Evolutionary conservation across 2,888 invertebrate species (phyloP), one percentile per base, ranked within the genome.

Genomic region (Lordiphosa fenestrarum): DNA sequence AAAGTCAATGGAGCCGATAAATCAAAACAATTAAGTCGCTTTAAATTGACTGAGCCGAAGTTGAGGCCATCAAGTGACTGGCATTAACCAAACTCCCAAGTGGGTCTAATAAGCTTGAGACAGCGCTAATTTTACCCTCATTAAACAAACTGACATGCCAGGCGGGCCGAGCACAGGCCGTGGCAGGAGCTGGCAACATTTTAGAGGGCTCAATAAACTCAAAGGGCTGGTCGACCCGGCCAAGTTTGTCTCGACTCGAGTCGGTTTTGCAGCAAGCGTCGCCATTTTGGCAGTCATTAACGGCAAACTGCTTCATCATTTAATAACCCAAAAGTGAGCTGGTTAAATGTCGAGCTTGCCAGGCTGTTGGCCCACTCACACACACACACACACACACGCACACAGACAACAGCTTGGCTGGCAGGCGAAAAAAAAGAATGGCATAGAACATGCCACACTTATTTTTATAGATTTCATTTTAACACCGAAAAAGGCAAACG

Each of bases 301-400:
- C 83, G 84, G 80, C 77, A 81, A 81, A 81, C 81, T 81, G 81
- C 85, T 81, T 77, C 85, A 84, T 83, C 85, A 81, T 81, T 81
- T 81, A 81, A 84, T 83, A 81, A 84, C 83, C 83, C 83, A 85
- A 84, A 82, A 83, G 85, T 80, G 84, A 84, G 83, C 83, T 82
- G 83, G 85, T 84, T 80, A 80, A 80, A 84, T 84, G 84, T 75
- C 76, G 77, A 64, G 65, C 61, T 67, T 57, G 73, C 48, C 69
- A 59, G 64, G 58, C 63, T 68, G 65, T 65, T 66, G 60, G 56
- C 58, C 71, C 73, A 59, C 47, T 49, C 57, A 53, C 53, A 50
- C 47, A 51, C 57, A 53, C 53, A 50, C 52, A 44, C 19, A 50
- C 53, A 52, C 40, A 50, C 42, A 63, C 3, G 49, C 38, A 33